These are phyloP conservation scores for Heliconius ethilla DNA, from an alignment of 2,888 invertebrate genomes.

Conservation along the genomic window DNA sequence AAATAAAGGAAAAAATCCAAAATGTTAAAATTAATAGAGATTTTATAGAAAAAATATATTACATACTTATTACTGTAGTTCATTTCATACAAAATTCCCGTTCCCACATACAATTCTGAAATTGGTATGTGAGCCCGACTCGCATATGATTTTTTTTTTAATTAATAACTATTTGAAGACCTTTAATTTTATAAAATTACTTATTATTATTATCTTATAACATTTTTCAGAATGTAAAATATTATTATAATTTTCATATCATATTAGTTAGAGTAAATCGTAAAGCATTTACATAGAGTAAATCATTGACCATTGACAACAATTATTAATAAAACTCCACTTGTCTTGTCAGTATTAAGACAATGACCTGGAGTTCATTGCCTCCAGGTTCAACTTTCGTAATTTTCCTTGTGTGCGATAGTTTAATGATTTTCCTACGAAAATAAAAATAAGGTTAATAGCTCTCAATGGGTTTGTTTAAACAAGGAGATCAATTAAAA, in stretches of 20 bases:
- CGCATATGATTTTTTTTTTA: too few species aligned
- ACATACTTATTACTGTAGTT: too few species aligned
- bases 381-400: conserved; percentile 13
- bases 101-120: too few species aligned
- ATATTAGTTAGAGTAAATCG: not conserved
- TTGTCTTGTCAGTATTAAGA: not conserved
- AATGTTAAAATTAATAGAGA: too few species aligned
- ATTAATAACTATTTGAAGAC: too few species aligned
- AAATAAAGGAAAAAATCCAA: too few species aligned
- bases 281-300: too few species aligned
- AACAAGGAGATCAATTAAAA: not conserved
- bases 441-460: conserved; percentile 12
- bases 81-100: too few species aligned
- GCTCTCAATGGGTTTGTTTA: not conserved
- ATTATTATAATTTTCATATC: not conserved
- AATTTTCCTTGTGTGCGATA: conserved; percentile 23
- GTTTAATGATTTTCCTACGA: not conserved
- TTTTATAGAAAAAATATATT: too few species aligned
- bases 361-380: conserved; percentile 38
- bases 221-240: not conserved
- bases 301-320: not conserved
- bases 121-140: too few species aligned
- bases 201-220: not conserved
- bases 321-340: conserved; percentile 21
- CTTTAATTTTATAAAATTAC: too few species aligned